These are phyloP conservation scores for Elephas maximus DNA, from an alignment of 2,113 vertebrate species.

Conservation along the genomic window DNA sequence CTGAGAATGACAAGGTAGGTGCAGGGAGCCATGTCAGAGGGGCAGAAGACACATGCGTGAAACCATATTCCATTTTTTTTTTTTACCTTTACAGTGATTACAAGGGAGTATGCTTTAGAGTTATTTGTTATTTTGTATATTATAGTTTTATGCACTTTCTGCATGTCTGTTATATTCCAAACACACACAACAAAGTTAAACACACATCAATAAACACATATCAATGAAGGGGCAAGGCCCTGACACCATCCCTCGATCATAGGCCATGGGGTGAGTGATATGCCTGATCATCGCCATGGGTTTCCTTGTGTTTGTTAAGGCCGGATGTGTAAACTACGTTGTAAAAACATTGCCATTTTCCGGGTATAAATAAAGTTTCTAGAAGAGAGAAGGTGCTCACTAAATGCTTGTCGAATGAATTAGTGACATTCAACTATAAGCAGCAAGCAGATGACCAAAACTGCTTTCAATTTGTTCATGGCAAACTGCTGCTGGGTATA, in stretches of 20 bases:
- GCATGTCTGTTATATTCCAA: background rate
- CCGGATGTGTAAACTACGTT: background rate
- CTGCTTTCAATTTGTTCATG: slow-evolving; percentile 93
- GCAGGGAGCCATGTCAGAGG: too few species aligned
- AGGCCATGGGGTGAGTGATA: background rate
- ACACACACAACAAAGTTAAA: background rate
- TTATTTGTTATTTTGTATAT: background rate
- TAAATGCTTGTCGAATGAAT: background rate
- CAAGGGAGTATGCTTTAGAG: too few species aligned
- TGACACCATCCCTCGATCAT: background rate
- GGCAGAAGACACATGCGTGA: too few species aligned
- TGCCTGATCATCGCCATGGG: background rate
- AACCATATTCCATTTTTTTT: too few species aligned
- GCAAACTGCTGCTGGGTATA: slow-evolving; percentile 95
- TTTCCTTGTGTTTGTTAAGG: background rate
- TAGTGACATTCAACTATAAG: slow-evolving; percentile 27
- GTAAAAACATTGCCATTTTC: background rate
- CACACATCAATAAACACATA: background rate
- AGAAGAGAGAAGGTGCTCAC: background rate
- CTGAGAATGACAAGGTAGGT: background rate
- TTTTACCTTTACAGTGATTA: too few species aligned
- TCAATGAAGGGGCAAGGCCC: background rate
- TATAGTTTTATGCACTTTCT: background rate
- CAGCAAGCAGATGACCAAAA: slow-evolving; percentile 87
- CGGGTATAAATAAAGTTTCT: background rate